Base-by-base conservation (phyloP, 1,140 invertebrate genomes). In the Globodera rostochiensis region DNA sequence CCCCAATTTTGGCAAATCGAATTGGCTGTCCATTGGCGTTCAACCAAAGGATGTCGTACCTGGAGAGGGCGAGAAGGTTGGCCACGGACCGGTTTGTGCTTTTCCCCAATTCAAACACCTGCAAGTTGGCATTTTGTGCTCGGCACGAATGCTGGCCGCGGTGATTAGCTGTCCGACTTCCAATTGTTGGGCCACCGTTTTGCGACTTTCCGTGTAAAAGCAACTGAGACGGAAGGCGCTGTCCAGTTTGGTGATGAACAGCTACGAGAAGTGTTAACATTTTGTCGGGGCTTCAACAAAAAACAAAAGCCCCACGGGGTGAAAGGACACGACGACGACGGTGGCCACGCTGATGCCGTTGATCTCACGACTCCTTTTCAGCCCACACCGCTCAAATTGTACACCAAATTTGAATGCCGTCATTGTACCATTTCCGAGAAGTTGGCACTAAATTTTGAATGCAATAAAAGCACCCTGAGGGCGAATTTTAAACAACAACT, bases 241-340 rank as follows among this genome's bases (percentile, higher is more conserved):
- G 76, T 89, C 88, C 15, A 84, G 76, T 87, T 89, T 89, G 9
- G 88, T 89, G 21, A 89, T 88, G 76, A 89, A 90, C 57, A 89
- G 88, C 86, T 87, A 70, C 76, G 83, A 71, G 36, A 36, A 36
- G 36, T 36, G 36, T 36, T 36, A 46, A 3, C 19, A n/a, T 77
- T 64, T 57, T 77, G 13, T 21, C 36, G 66, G n/a, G n/a, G 80
- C 36, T 36, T 36, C 36, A 36, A 36, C 36, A 36, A 36, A 36
- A 36, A 36, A 64, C 15, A 82, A 50, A 25, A 45, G 69, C 36
- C 60, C 50, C 73, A 89, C 86, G 36, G 88, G 85, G 81, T 89
- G 88, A 77, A 89, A 89, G 1, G 89, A 90, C 60, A 89, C 82
- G 64, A 89, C 84, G 0, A 90, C 80, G 46, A 87, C 90, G n/a